phyloP scores from a whole-genome alignment of 2,888 invertebrate genomes.

The Acanthosepion esculentum region DNA sequence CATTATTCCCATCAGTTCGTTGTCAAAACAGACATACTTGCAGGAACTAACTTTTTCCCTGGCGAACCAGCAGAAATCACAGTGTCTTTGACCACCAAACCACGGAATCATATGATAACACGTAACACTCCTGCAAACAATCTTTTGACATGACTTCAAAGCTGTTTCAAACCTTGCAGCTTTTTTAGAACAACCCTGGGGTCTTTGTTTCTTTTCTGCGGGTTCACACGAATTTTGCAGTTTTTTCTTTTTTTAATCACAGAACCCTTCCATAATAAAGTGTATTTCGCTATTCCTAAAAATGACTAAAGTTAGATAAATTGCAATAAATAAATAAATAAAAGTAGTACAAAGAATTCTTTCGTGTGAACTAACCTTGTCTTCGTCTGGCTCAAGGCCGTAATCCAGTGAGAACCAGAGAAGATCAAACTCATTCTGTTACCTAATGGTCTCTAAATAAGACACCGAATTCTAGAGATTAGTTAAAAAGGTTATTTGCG shows the following conservation, averaged over 20 bases:
- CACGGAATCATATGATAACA: conserved; percentile 33
- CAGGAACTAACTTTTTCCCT: background rate
- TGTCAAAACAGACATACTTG: background rate
- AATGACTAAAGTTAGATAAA: too few relatives aligned
- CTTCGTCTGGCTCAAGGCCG: too few relatives aligned
- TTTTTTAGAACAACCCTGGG: background rate
- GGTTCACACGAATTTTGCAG: background rate
- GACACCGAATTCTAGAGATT: too few relatives aligned
- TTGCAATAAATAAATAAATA: too few relatives aligned
- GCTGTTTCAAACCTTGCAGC: background rate
- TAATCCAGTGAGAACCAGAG: too few relatives aligned
- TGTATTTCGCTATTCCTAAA: too few relatives aligned
- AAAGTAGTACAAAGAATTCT: too few relatives aligned
- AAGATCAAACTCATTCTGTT: too few relatives aligned
- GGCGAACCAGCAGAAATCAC: background rate
- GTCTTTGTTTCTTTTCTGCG: background rate
- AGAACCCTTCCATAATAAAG: too few relatives aligned
- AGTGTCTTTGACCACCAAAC: background rate
- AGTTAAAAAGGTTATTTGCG: too few relatives aligned
- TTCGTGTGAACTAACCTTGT: too few relatives aligned
- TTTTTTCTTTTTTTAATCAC: background rate
- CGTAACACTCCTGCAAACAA: background rate
- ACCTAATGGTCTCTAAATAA: too few relatives aligned
- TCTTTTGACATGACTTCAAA: background rate
- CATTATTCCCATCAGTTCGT: background rate